These are phyloP conservation scores for Holothuria leucospilota DNA, from an alignment of 53 echinoderm and acorn worm species.

Conservation along the genomic window DNA sequence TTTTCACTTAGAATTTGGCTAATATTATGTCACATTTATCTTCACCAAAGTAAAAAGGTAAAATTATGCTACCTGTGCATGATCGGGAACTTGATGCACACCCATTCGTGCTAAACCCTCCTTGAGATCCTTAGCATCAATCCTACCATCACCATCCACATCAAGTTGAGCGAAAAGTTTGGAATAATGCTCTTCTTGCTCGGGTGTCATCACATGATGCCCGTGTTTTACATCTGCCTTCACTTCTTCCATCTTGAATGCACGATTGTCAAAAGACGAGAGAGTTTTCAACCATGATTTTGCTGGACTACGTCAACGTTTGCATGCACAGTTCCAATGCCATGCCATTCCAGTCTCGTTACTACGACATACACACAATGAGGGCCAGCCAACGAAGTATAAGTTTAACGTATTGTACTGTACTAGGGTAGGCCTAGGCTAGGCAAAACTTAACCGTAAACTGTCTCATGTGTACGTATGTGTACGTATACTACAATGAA, in stretches of 20 bases:
- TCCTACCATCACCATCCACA: constrained; percentile 89
- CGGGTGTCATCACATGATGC: constrained; percentile 38
- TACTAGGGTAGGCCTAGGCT: neutral
- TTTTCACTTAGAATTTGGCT: no score
- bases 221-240: neutral
- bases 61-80: constrained; percentile 76
- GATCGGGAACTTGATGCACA: constrained; percentile 87
- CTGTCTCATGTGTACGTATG: neutral
- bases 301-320: no score
- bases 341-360: no score
- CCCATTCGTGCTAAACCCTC: constrained; percentile 80
- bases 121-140: constrained; percentile 89
- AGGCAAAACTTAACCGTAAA: neutral
- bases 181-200: constrained; percentile 84
- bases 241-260: constrained; percentile 20
- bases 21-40: no score
- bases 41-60: no score
- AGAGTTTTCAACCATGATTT: neutral
- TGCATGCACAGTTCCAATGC: no score
- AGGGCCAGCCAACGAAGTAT: no score
- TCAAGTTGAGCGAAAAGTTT: constrained; percentile 89
- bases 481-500: no score
- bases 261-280: no score
- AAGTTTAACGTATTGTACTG: no score
- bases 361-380: no score